Conservation (phyloP, 2,113 vertebrate species). For the Ardeotis arabs region DNA sequence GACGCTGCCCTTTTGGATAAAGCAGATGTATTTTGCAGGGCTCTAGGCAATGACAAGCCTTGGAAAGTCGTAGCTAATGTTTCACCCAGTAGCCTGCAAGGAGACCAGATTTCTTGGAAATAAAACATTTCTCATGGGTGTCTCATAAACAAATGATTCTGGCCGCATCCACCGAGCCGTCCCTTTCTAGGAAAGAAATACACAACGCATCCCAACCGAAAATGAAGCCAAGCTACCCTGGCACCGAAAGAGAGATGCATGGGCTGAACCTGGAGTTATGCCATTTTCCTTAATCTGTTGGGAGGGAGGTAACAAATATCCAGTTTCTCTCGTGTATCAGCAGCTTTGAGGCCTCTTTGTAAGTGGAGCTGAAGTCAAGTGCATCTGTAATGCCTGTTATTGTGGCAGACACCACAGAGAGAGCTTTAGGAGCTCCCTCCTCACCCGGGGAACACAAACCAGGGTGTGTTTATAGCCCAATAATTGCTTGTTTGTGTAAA, state of each 20-base stretch:
- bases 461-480: conserved; percentile 73
- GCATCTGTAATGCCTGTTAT: conserved; percentile 55
- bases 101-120: not conserved
- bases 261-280: conserved; percentile 46
- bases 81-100: conserved; percentile 12
- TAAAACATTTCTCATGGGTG: not conserved
- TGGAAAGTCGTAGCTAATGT: not conserved
- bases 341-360: conserved; percentile 62
- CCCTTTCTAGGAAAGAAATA: conserved; percentile 20
- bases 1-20: not conserved
- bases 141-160: not conserved
- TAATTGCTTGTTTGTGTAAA: conserved; percentile 75
- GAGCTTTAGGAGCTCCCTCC: conserved; percentile 52
- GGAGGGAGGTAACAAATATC: conserved; percentile 45
- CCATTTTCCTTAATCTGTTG: conserved; percentile 51
- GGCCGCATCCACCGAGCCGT: not conserved
- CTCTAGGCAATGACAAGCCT: not conserved
- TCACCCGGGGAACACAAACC: conserved; percentile 54
- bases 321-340: conserved; percentile 40
- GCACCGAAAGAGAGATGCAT: not conserved
- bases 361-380: conserved; percentile 67
- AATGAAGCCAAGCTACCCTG: not conserved
- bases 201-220: not conserved
- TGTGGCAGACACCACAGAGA: conserved; percentile 57
- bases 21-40: not conserved